Evolutionary conservation across 2,888 invertebrate genomes (phyloP).

Genomic region (Alloplasta piceator): DNA sequence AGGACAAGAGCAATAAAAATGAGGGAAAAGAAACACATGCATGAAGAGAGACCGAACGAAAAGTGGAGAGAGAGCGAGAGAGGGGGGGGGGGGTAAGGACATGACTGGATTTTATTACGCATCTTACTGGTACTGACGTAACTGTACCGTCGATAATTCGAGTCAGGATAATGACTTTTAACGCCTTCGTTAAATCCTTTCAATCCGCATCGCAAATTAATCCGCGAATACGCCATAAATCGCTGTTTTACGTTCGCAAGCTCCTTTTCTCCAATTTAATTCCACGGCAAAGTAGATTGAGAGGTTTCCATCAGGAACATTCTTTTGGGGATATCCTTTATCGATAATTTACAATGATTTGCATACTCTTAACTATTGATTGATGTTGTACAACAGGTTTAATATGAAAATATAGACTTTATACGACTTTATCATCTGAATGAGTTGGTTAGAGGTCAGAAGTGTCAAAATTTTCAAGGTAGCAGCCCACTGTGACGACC

Average conservation of each 20-base stretch:
- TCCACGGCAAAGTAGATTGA: too few species aligned
- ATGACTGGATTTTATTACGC: constrained; percentile 38
- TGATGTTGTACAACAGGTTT: too few species aligned
- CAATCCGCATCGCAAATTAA: neutral
- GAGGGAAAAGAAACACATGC: neutral
- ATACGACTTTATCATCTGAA: too few species aligned
- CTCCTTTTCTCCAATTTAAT: neutral
- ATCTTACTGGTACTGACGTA: constrained; percentile 48
- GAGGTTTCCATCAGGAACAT: too few species aligned
- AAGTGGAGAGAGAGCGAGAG: neutral
- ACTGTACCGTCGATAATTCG: constrained; percentile 44
- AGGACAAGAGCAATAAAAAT: constrained; percentile 4
- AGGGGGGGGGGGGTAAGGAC: neutral
- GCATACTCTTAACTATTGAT: too few species aligned
- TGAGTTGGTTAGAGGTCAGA: too few species aligned
- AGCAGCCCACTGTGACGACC: too few species aligned
- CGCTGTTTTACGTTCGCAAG: neutral
- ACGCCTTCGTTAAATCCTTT: constrained; percentile 30
- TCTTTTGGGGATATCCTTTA: too few species aligned
- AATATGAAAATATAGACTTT: too few species aligned
- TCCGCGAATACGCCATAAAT: neutral
- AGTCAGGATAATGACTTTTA: constrained; percentile 21
- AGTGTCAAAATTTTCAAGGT: too few species aligned
- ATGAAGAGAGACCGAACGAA: neutral
- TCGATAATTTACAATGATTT: too few species aligned